phyloP scores from a whole-genome alignment of 2,113 vertebrate genomes.

The Orycteropus afer region DNA sequence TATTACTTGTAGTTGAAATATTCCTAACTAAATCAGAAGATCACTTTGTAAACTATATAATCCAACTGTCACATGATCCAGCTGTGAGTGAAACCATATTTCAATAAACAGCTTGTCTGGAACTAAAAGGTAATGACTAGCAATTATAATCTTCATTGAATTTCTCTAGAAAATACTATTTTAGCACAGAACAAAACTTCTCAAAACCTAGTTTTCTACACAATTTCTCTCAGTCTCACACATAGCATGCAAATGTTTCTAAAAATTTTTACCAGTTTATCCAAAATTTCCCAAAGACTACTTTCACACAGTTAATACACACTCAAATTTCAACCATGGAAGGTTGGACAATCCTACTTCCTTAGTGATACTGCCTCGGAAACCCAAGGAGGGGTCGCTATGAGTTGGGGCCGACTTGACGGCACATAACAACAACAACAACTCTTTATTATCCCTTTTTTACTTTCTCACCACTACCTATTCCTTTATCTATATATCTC shows the following conservation, averaged over 20 bases:
- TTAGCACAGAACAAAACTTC: background rate
- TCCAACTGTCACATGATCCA: background rate
- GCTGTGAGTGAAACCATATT: background rate
- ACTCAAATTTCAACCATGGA: background rate
- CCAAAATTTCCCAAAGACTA: background rate
- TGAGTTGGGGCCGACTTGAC: too few species aligned
- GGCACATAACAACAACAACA: too few species aligned
- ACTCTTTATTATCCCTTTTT: background rate
- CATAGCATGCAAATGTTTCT: background rate
- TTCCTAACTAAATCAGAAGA: background rate
- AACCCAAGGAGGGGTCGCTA: too few species aligned
- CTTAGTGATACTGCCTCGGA: too few species aligned
- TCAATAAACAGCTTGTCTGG: background rate
- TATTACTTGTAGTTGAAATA: background rate
- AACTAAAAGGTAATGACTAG: background rate
- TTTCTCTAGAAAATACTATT: background rate
- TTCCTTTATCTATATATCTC: background rate
- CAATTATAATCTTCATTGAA: background rate
- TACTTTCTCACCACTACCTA: background rate
- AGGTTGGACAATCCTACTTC: too few species aligned
- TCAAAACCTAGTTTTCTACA: background rate
- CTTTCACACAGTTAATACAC: background rate
- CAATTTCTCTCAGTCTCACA: background rate
- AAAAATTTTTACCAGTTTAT: background rate
- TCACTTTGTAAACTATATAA: background rate